phyloP scores from a whole-genome alignment of 92 coral and sea anemone genomes.

The Palythoa caribaeorum region DNA sequence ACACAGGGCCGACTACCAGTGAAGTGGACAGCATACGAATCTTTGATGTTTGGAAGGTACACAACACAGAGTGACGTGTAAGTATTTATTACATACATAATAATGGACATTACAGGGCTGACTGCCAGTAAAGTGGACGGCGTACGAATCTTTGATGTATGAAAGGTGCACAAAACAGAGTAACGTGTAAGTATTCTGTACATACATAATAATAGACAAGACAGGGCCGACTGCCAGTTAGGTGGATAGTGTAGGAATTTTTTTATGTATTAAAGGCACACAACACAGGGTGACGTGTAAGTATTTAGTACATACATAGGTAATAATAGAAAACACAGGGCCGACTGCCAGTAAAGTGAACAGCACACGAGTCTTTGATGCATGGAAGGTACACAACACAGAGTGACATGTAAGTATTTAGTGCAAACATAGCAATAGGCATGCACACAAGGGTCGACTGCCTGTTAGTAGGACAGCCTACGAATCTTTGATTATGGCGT shows the following conservation, averaged over 20 bases:
- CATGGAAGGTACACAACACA: neutral
- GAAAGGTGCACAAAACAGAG: neutral
- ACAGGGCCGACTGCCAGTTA: neutral
- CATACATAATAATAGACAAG: no score
- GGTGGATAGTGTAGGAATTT: no score
- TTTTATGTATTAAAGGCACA: no score
- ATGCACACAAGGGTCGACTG: neutral
- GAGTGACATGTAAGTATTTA: neutral
- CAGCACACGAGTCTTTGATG: neutral
- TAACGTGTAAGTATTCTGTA: no score
- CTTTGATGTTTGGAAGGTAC: neutral
- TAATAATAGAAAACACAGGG: no score
- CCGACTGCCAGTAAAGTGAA: neutral
- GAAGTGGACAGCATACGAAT: neutral
- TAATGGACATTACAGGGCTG: no score
- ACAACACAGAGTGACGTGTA: neutral
- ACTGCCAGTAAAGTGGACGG: no score
- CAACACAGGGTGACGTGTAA: neutral
- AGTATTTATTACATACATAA: neutral
- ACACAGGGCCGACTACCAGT: neutral
- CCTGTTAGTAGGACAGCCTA: neutral
- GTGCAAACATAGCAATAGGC: no score
- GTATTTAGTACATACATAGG: no score
- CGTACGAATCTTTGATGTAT: no score
- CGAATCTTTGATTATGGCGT: neutral